A percentile compares a stretch with the other conserved stretches of the same genome.
Conservation (phyloP, 2,888 invertebrate species). For the Dynastes hyllus region DNA sequence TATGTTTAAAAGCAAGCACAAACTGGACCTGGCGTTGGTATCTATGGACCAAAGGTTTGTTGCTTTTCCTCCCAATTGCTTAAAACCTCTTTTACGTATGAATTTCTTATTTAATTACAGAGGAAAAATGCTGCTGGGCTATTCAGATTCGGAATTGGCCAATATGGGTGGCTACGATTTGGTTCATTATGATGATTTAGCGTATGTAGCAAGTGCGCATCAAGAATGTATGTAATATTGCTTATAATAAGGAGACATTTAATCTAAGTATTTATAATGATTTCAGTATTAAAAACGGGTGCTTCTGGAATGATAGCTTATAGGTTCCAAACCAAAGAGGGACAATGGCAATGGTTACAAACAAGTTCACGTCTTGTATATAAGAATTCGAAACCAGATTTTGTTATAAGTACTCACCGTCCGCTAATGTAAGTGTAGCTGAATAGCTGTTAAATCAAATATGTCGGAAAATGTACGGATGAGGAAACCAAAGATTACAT, state of each 20-base stretch:
- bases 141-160: constrained; percentile 91
- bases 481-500: too few relatives aligned
- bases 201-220: constrained; percentile 98
- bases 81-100: constrained; percentile 31
- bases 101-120: constrained; percentile 71
- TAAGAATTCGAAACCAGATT: constrained; percentile 99
- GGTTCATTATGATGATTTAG: constrained; percentile 97
- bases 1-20: constrained; percentile 99
- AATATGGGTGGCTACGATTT: constrained; percentile 98
- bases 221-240: constrained; percentile 91
- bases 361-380: constrained; percentile 97
- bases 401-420: constrained; percentile 98
- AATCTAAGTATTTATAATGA: constrained; percentile 1
- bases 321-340: constrained; percentile 95
- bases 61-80: background rate
- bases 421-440: constrained; percentile 92
- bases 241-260: background rate
- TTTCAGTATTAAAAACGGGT: constrained; percentile 96
- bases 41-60: constrained; percentile 95
- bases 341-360: constrained; percentile 98
- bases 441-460: too few relatives aligned
- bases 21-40: constrained; percentile 95
- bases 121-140: constrained; percentile 95
- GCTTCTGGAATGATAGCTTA: constrained; percentile 99
- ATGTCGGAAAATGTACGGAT: too few relatives aligned